Percentiles rank a stretch among this genome's conserved stretches.
Evolutionary conservation across 2,888 invertebrate genomes (phyloP).

Genomic region (Ctena decussata): DNA sequence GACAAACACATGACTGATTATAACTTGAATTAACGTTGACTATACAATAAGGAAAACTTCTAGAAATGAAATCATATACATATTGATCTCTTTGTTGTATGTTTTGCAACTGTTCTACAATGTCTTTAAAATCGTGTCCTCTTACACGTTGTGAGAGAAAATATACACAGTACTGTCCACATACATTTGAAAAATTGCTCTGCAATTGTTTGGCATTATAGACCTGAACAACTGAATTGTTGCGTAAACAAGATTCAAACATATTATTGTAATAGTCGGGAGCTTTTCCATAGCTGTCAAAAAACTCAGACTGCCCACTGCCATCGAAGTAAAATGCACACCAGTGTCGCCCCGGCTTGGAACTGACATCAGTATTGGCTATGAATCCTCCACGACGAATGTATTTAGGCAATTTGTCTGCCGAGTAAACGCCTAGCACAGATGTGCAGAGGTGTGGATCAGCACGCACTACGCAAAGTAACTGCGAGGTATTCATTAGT

Average conservation of each 20-base stretch:
- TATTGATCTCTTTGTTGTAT: too few species aligned
- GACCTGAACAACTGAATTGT: not conserved
- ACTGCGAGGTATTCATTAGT: constrained; percentile 26
- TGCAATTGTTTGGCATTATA: constrained; percentile 8
- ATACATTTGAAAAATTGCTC: constrained; percentile 7
- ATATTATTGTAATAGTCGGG: constrained; percentile 2
- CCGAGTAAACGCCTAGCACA: constrained; percentile 15
- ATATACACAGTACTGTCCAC: too few species aligned
- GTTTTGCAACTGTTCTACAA: too few species aligned
- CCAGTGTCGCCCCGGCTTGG: constrained; percentile 26
- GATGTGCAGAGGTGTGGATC: not conserved
- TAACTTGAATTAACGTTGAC: too few species aligned
- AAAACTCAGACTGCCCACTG: constrained; percentile 32
- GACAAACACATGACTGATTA: too few species aligned
- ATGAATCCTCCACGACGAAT: constrained; percentile 21
- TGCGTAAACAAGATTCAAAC: not conserved
- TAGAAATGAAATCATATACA: too few species aligned
- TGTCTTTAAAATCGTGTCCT: too few species aligned
- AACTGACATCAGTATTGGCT: constrained; percentile 13
- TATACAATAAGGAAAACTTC: too few species aligned
- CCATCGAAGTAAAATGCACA: constrained; percentile 35
- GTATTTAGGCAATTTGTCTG: not conserved
- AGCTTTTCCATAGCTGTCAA: constrained; percentile 31
- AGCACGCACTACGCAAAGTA: constrained; percentile 16
- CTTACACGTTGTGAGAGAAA: too few species aligned